Evolutionary conservation across 2,888 invertebrate species (phyloP), one percentile per base, ranked within the genome.

Genomic region (Bellardia bayeri): DNA sequence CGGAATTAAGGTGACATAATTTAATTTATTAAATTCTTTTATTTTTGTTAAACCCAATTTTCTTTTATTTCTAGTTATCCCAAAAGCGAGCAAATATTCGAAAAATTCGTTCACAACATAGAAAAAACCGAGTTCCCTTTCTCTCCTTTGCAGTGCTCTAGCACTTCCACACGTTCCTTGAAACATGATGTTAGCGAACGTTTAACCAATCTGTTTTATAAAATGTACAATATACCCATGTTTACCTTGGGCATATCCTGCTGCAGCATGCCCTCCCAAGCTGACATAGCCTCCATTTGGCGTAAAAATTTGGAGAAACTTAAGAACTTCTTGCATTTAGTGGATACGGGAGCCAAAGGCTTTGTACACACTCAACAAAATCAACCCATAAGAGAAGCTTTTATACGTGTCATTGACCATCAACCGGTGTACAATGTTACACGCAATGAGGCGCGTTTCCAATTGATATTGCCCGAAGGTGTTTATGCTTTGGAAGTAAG

Each of bases 181-280:
- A 92, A 93, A 64, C 90, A 89, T 6, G 91, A 92, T 40, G 84
- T 90, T 4, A 91, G 95, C 75, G 94, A 94, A 0, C 94, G 95
- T 51, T 90, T 95, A 88, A 95, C 95, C 6, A 95, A 95, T 92
- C 93, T 95, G 76, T 91, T 97, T 16, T 95, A 95, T 88, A 95
- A 95, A 42, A 94, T 95, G 90, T 96, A 95, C 90, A 94, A 95
- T 75, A 94, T 95, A 1, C 96, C 97, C 0, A 94, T 97, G 91
- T 94, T 97, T 71, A 96, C 96, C 0, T 95, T 96, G 4, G 96
- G 97, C 23, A 92, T 98, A 40, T 96, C 96, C 79, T 98, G 98
- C 91, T 98, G 98, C 91, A 96, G 96, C 90, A 97, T 97, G 95
- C 98, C 98, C 0, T 91, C 93, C 0, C 94, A 95, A n/a, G 93